Conservation (phyloP, 2,888 invertebrate genomes). For the Tigriopus californicus region DNA sequence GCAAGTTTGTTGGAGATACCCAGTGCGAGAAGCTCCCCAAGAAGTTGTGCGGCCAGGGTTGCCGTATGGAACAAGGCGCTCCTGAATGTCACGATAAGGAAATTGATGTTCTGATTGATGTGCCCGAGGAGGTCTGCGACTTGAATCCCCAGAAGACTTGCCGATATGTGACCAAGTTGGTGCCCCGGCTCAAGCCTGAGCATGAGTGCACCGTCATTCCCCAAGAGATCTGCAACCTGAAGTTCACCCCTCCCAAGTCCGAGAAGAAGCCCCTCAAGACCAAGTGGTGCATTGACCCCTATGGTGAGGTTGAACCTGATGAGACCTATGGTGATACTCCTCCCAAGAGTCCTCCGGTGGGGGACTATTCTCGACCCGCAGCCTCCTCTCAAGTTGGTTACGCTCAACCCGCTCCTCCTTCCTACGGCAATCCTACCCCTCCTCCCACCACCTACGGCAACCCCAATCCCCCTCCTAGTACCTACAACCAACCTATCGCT, state of each 20-base stretch:
- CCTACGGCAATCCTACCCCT: too few species aligned
- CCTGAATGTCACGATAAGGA: constrained; percentile 15
- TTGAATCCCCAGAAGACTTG: constrained; percentile 15
- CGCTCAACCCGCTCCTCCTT: too few species aligned
- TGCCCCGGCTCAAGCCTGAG: constrained; percentile 11
- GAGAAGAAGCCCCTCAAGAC: constrained; percentile 1
- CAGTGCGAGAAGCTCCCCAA: constrained; percentile 12
- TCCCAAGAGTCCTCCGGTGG: too few species aligned
- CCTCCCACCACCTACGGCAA: too few species aligned
- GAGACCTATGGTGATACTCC: not conserved
- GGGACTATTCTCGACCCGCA: too few species aligned
- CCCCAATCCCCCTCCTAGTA: too few species aligned
- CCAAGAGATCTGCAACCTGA: constrained; percentile 7
- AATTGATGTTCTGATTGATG: not conserved
- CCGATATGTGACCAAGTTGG: constrained; percentile 8
- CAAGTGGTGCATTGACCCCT: constrained; percentile 11
- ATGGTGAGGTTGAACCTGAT: not conserved
- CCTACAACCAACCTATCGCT: too few species aligned
- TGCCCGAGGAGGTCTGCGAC: constrained; percentile 14
- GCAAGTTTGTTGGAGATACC: constrained; percentile 16
- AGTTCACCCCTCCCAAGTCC: not conserved
- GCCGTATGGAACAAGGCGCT: not conserved
- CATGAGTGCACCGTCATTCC: constrained; percentile 14
- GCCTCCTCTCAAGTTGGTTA: too few species aligned
- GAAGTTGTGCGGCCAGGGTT: constrained; percentile 8